A percentile compares a stretch with the other conserved stretches of the same genome.
Evolutionary conservation across 2,888 invertebrate genomes (phyloP).

Genomic region (Troides oblongomaculatus): DNA sequence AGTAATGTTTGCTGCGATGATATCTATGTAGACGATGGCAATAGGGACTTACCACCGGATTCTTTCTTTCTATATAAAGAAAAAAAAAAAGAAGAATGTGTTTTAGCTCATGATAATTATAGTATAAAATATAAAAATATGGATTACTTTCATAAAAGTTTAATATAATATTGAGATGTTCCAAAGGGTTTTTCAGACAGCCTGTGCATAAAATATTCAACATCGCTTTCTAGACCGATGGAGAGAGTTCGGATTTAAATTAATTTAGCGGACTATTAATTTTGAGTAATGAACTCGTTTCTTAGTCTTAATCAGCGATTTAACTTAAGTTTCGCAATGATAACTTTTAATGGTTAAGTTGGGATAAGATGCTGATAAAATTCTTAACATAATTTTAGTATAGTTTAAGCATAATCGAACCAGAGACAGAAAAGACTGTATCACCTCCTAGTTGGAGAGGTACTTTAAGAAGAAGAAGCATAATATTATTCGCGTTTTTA

Average conservation of each 20-base stretch:
- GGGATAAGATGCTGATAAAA: neutral
- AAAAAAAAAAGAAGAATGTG: neutral
- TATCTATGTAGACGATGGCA: no score
- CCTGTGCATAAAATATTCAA: conserved; percentile 54
- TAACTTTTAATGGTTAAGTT: conserved; percentile 31
- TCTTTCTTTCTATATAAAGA: neutral
- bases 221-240: conserved; percentile 51
- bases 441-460: no score
- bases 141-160: conserved; percentile 5
- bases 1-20: no score
- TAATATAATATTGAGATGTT: conserved; percentile 26
- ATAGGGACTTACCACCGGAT: no score
- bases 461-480: neutral
- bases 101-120: neutral
- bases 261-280: conserved; percentile 77
- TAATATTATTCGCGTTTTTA: neutral
- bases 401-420: neutral
- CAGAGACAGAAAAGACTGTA: no score
- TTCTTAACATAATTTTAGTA: neutral
- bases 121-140: neutral
- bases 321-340: conserved; percentile 34
- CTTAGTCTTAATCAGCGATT: conserved; percentile 47
- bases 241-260: conserved; percentile 69
- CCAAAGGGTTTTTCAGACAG: conserved; percentile 40
- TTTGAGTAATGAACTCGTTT: conserved; percentile 69